A percentile compares a stretch with the other conserved stretches of the same genome.
Evolutionary conservation across 2,113 vertebrate species (phyloP).

Genomic region (Saccopteryx leptura): DNA sequence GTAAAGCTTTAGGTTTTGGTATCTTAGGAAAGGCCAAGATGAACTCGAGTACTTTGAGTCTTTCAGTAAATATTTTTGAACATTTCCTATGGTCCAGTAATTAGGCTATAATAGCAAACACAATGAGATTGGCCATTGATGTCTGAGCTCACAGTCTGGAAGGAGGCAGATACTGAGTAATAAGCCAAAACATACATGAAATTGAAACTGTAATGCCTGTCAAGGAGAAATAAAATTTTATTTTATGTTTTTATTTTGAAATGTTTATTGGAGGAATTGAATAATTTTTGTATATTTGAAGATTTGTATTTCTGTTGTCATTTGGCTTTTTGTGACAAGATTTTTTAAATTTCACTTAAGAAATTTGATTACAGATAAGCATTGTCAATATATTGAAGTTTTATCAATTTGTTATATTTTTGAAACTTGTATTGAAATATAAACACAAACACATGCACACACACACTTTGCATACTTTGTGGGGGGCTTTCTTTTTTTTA

Average conservation of each 20-base stretch:
- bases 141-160: background rate
- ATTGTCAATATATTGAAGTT: background rate
- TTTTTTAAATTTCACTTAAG: background rate
- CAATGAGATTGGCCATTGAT: background rate
- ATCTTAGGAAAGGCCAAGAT: background rate
- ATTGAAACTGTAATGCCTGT: background rate
- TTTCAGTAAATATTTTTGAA: conserved; percentile 37
- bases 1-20: background rate
- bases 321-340: conserved; percentile 9
- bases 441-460: background rate
- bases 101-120: background rate
- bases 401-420: conserved; percentile 40
- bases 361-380: conserved; percentile 23
- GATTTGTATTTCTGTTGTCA: background rate
- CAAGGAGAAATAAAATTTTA: background rate
- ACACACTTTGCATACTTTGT: background rate
- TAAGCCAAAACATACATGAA: background rate
- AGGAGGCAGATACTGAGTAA: background rate
- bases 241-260: conserved; percentile 1
- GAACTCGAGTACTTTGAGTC: background rate
- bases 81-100: background rate
- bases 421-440: background rate
- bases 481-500: background rate
- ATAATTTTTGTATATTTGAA: background rate
- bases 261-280: background rate